phyloP scores from a whole-genome alignment of 2,797 vertebrate species.

The Benthosema pterotum region DNA sequence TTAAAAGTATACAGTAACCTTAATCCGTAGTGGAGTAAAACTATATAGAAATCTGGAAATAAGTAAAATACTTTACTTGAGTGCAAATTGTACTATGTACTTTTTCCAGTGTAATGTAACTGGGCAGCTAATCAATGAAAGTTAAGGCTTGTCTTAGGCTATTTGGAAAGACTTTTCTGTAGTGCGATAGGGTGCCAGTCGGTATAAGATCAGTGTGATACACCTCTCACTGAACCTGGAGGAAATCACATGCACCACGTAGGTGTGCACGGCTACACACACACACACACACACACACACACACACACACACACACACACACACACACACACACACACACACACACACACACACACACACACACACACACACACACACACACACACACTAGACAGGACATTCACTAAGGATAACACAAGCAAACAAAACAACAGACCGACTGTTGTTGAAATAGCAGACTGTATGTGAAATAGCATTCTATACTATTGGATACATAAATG shows the following conservation, averaged over 20 bases:
- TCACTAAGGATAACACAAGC: no score
- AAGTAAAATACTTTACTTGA: no score
- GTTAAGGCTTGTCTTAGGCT: slow-evolving; percentile 11
- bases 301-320: not conserved
- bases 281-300: slow-evolving; percentile 10
- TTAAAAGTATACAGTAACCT: no score
- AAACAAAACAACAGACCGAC: no score
- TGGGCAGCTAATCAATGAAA: slow-evolving; percentile 44
- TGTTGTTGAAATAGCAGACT: no score
- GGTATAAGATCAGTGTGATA: slow-evolving; percentile 27
- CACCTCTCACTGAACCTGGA: slow-evolving; percentile 21
- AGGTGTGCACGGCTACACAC: no score
- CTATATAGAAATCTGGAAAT: no score
- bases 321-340: not conserved
- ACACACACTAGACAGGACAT: not conserved
- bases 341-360: not conserved
- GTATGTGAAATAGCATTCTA: no score
- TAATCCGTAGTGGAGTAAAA: no score
- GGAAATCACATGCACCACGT: slow-evolving; percentile 8
- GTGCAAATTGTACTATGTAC: no score
- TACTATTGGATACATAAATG: no score
- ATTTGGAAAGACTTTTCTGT: slow-evolving; percentile 46
- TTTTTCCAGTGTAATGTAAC: slow-evolving; percentile 28
- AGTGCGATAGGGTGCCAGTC: slow-evolving; percentile 27
- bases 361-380: not conserved